Base-by-base conservation (phyloP, 2,888 invertebrate genomes). In the Cataglyphis livida region DNA sequence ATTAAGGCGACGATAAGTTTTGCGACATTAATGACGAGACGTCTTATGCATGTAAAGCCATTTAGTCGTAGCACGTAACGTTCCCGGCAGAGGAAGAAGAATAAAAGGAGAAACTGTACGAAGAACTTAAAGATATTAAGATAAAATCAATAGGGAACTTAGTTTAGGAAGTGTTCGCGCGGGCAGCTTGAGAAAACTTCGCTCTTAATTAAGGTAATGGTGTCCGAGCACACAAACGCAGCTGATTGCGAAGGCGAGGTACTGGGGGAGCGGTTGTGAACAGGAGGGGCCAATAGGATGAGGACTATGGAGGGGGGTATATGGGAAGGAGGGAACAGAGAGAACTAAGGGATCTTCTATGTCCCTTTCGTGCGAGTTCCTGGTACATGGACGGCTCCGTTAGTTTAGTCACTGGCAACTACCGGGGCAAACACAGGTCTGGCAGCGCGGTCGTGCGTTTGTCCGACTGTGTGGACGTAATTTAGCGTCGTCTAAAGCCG, bases 361-460 rank as follows among this genome's bases (percentile, higher is more conserved):
- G 83, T 87, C 87, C 87, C 87, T 85, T 86, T 74, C 85, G 35
- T 79, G 84, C 35, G 68, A 85, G 86, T 88, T 88, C 90, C 81
- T 84, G 85, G 84, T 90, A 87, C 89, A 87, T 32, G 83, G 82
- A 28, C 70, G 85, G 81, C 71, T 65, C 90, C 87, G 89, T 90
- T 90, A 89, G 89, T 79, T 83, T 59, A 78, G 82, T 82, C 86
- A 78, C 84, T 83, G 66, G 75, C 90, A 89, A 87, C 83, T 87
- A 85, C 84, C 78, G 78, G 84, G 81, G 84, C 89, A 89, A 89
- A 89, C 82, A 89, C 73, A 90, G 83, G 71, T 76, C 75, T 41
- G 66, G 7, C 75, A 48, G 48, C 7, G 82, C 71, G 87, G 87
- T 79, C 87, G 75, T 82, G 78, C 89, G 89, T 85, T 90, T 87